Conservation (phyloP, 2,113 vertebrate genomes). For the Trogon surrucura region DNA sequence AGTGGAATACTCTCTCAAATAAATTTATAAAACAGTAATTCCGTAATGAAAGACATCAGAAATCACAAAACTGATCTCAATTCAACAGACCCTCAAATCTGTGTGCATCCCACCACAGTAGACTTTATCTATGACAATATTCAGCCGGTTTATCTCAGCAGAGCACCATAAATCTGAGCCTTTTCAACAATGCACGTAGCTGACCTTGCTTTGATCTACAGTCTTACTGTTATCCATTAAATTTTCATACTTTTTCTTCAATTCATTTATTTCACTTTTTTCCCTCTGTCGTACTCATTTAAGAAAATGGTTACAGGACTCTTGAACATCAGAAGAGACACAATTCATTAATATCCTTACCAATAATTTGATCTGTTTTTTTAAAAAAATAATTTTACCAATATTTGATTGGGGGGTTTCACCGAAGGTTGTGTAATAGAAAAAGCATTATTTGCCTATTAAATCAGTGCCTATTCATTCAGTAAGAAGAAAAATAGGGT, state of each 20-base stretch:
- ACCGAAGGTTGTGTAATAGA: not conserved
- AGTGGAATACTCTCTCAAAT: not conserved
- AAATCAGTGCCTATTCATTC: not conserved
- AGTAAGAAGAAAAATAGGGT: not conserved
- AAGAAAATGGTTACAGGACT: not conserved
- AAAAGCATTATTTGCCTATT: not conserved
- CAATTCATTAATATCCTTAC: not conserved
- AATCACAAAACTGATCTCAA: not conserved
- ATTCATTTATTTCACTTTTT: not conserved
- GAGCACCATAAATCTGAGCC: not conserved
- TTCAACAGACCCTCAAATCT: not conserved
- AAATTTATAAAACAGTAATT: not conserved
- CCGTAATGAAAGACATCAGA: not conserved
- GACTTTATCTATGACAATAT: not conserved
- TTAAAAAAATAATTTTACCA: not conserved
- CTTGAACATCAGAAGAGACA: not conserved
- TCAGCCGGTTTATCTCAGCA: not conserved
- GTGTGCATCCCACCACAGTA: not conserved
- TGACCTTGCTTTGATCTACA: not conserved
- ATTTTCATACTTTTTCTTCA: not conserved
- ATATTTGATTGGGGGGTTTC: not conserved
- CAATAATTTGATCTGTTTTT: not conserved
- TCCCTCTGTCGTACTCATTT: accelerated
- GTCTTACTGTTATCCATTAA: not conserved
- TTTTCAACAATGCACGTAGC: not conserved